Conservation (phyloP, 2,113 vertebrate species). For the Sclerurus mexicanus region DNA sequence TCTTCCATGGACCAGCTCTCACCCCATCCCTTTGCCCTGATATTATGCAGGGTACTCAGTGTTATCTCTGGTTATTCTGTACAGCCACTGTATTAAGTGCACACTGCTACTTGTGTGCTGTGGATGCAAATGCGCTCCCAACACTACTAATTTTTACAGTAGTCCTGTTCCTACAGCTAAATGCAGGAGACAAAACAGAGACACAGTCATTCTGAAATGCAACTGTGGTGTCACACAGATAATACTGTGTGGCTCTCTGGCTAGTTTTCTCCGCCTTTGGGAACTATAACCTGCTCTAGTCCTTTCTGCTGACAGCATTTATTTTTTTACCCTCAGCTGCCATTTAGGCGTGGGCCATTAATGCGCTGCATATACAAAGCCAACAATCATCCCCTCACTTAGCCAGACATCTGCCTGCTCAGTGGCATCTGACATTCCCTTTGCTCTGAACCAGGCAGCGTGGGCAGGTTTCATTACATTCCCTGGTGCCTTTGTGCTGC, state of each 20-base stretch:
- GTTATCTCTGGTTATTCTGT: background rate
- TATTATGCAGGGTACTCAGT: background rate
- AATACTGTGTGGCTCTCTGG: background rate
- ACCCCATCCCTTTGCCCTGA: background rate
- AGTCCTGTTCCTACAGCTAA: background rate
- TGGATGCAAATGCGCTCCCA: background rate
- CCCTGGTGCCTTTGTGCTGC: background rate
- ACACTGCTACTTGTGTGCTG: background rate
- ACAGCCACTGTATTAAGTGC: background rate
- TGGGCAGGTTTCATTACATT: background rate
- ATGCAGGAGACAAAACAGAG: background rate
- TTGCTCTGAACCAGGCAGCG: accelerated
- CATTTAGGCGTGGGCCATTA: background rate
- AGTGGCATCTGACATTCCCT: background rate
- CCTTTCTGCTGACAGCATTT: background rate
- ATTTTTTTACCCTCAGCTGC: background rate
- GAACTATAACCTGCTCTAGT: background rate
- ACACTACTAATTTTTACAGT: background rate
- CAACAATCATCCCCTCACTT: background rate
- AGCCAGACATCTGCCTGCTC: background rate
- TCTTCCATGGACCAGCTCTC: background rate
- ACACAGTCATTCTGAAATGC: background rate
- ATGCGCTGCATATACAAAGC: background rate
- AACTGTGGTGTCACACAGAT: background rate
- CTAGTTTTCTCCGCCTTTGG: background rate